Percentiles rank a stretch among this genome's conserved stretches.
Conservation (phyloP, 2,797 vertebrate genomes). For the Crenichthys baileyi region DNA sequence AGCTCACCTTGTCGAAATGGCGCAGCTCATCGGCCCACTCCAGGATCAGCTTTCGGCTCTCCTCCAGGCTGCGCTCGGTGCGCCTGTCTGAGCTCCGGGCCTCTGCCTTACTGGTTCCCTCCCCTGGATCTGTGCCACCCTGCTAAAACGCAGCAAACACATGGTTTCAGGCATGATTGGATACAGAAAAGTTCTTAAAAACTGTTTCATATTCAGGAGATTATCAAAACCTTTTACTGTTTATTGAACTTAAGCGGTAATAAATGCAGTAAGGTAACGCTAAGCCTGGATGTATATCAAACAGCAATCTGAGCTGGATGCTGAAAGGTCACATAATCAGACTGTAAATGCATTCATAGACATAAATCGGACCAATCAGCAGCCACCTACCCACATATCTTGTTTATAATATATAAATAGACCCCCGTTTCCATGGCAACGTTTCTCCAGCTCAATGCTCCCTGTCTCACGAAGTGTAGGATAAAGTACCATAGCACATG, state of each 20-base stretch:
- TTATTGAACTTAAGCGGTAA: neutral
- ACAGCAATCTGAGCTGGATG: neutral
- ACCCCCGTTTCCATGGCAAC: conserved; percentile 10
- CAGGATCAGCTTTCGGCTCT: conserved; percentile 81
- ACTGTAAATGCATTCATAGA: conserved; percentile 34
- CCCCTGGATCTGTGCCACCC: conserved; percentile 16
- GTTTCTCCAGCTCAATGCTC: conserved; percentile 23
- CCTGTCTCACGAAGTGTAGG: neutral
- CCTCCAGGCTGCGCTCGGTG: conserved; percentile 73
- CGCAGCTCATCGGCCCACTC: conserved; percentile 80
- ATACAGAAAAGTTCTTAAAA: neutral
- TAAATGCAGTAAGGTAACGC: neutral
- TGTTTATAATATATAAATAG: neutral
- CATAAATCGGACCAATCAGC: conserved; percentile 1
- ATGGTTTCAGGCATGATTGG: neutral
- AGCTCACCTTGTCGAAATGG: conserved; percentile 70
- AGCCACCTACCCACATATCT: neutral
- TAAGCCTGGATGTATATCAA: neutral
- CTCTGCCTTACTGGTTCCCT: conserved; percentile 27
- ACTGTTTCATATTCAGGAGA: neutral
- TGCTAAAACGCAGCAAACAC: conserved; percentile 31
- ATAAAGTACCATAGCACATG: neutral
- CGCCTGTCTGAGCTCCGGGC: conserved; percentile 34
- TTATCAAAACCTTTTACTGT: neutral
- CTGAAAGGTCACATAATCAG: neutral